Conservation (phyloP, 2,888 invertebrate species). For the Caenorhabditis uteleia region DNA sequence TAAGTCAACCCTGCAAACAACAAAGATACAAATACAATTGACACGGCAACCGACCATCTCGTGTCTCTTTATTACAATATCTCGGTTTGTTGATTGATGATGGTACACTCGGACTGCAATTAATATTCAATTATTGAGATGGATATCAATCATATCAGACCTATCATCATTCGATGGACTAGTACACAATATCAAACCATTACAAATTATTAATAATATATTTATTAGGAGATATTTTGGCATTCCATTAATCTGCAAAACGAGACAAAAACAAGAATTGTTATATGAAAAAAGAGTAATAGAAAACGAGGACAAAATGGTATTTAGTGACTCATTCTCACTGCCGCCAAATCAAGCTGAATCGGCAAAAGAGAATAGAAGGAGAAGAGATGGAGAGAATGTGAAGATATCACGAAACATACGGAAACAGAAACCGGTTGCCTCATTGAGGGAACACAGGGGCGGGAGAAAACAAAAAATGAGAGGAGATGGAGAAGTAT, state of each 20-base stretch:
- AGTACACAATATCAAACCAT: no score
- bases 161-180: no score
- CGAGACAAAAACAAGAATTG: neutral
- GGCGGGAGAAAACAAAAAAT: no score
- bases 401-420: no score
- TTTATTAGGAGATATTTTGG: no score
- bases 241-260: slow-evolving; percentile 6
- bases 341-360: neutral
- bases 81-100: slow-evolving; percentile 26
- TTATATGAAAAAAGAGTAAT: neutral
- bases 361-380: neutral
- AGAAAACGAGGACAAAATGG: neutral
- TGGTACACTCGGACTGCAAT: slow-evolving; percentile 32
- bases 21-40: neutral
- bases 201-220: no score
- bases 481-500: no score
- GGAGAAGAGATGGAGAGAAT: neutral
- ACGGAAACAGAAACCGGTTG: no score
- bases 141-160: no score
- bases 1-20: slow-evolving; percentile 25
- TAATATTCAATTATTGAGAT: neutral
- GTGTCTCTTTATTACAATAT: slow-evolving; percentile 33
- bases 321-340: neutral
- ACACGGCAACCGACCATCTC: slow-evolving; percentile 4
- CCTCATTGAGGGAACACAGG: no score